These are phyloP conservation scores for Eumerus sabulonum DNA, from an alignment of 2,888 invertebrate genomes.

Conservation along the genomic window DNA sequence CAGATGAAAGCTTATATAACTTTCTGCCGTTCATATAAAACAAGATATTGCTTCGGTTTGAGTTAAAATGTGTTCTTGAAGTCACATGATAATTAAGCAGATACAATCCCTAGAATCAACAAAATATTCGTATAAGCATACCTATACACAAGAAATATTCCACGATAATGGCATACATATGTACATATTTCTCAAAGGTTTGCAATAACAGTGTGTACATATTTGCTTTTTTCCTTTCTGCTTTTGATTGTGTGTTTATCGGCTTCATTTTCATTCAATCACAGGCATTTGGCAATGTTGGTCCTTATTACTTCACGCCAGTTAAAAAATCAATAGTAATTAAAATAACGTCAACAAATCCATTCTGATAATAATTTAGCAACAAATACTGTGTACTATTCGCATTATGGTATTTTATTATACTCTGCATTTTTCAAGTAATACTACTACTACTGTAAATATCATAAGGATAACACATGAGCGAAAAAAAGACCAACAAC, in stretches of 20 bases:
- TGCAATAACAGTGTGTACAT: too few species aligned
- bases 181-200: too few species aligned
- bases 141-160: constrained; percentile 1
- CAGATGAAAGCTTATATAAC: constrained; percentile 68
- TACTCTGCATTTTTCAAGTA: too few species aligned
- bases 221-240: constrained; percentile 18
- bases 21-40: constrained; percentile 56
- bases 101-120: too few species aligned
- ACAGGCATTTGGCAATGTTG: constrained; percentile 52
- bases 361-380: constrained; percentile 42
- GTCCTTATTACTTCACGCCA: background rate
- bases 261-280: constrained; percentile 26
- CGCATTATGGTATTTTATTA: constrained; percentile 41
- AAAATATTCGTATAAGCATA: too few species aligned
- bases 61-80: background rate
- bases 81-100: constrained; percentile 51
- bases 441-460: too few species aligned
- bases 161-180: background rate
- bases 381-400: constrained; percentile 34
- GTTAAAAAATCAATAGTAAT: too few species aligned
- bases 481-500: constrained; percentile 38
- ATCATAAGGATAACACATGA: constrained; percentile 54
- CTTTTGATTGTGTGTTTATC: constrained; percentile 30
- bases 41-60: too few species aligned
- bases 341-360: background rate